Base-by-base conservation (phyloP, 2,797 vertebrate species). In the Neosilurus hyrtlii region DNA sequence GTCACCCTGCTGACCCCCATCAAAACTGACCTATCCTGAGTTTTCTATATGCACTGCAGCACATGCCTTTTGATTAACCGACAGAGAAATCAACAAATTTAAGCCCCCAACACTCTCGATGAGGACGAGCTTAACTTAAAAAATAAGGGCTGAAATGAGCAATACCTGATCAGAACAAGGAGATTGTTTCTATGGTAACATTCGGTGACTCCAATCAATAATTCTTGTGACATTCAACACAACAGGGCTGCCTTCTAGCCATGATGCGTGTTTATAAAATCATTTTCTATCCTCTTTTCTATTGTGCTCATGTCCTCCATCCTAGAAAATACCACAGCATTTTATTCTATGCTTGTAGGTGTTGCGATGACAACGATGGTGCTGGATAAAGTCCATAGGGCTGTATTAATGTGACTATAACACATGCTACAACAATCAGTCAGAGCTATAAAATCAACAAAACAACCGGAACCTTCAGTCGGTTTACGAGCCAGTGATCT, bases 181-280 rank as follows among this genome's bases (percentile, higher is more conserved):
- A 61, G 30, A n/a, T 76, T 37, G 30, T 76, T 76, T 76, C 74
- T 43, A 76, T 76, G 73, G 73, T 59, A 76, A 61, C 73, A 76
- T 73, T 26, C 9, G 1, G 26, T 20, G 24, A 73, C 68, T n/a
- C 68, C 22, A 26, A 72, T 74, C 72, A 74, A 74, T 57, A 76
- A n/a, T 8, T 61, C 30, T 76, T 35, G 54, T 35, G 30, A 59
- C 54, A 59, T 59, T 76, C 56, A 43, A 59, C 73, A 61, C 56
- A 76, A 43, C 73, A 14, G 30, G 54, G 20, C 18, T 59, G 54
- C 26, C 26, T 57, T 75, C 18, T 73, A 56, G 9, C 24, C 72
- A 56, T 35, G 9, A 74, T 35, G n/a, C 24, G 4, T 51, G 10
- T 66, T 63, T 24, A 14, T 63, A 65, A 10, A 65, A 37, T 20